Evolutionary conservation across 1,140 invertebrate genomes (phyloP), one percentile per base, ranked within the genome.

Genomic region (Apolygus lucorum): DNA sequence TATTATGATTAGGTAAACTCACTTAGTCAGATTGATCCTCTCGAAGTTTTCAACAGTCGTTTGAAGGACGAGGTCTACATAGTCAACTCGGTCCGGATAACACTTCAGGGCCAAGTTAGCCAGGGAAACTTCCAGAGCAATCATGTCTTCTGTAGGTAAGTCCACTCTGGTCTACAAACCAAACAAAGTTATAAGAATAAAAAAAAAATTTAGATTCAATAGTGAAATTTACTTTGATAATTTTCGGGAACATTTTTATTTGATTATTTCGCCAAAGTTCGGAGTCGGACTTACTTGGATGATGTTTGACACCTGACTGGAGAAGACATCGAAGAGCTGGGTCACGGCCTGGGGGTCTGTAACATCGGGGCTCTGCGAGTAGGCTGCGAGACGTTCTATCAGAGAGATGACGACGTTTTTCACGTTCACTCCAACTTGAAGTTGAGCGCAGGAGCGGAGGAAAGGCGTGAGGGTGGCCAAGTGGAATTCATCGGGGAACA

Each of bases 401-500:
- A 99, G 81, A 22, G 95, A 91, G 75, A 97, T 98, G 66, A 99
- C 95, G 70, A 99, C 96, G 76, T 97, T 98, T 80, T 98, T 98
- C 1, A 99, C 95, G 80, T 98, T 98, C 0, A 99, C 97, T 69
- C 91, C 90, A 29, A 88, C 86, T 77, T 99, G 93, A 0, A 99
- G 81, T 78, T 99, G 95, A 0, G 93, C 95, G 80, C 97, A 99
- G 0, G 96, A 98, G 78, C 96, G 93, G 11, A 99, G 83, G 79
- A 99, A 99, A 29, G 92, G 88, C 78, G 91, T 92, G 26, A 99
- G 81, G 0, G 96, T 98, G 73, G 95, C 91, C 75, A 99, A 81
- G 81, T 99, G 98, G 78, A 98, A 99, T 79, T 99, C 97, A 79
- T 99, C 98, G 1, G 97, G 96, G 79, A 99, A 99, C 17, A 98